Evolutionary conservation across 1,140 invertebrate genomes (phyloP).

Genomic region (Ditylenchus dipsaci): DNA sequence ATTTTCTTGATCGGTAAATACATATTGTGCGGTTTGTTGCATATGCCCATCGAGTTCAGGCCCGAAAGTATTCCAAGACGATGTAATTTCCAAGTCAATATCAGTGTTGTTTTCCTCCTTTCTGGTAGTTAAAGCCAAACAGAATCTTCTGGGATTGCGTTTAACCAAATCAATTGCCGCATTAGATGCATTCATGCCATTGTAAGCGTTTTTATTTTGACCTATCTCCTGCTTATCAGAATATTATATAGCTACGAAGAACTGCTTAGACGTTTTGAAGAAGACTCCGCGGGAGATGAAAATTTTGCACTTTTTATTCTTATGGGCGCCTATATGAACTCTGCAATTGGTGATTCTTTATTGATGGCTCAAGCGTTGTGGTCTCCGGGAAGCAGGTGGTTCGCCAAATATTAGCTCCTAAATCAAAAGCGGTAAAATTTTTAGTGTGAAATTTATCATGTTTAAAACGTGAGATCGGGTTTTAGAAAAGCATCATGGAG

Average conservation of each 20-base stretch:
- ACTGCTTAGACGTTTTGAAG: constrained; percentile 29
- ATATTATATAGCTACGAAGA: constrained; percentile 32
- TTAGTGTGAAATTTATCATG: background rate
- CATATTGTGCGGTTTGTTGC: constrained; percentile 15
- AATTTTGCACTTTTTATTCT: constrained; percentile 27
- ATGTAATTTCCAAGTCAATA: constrained; percentile 6
- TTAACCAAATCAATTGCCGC: constrained; percentile 25
- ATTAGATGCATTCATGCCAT: constrained; percentile 43
- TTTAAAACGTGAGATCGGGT: too few relatives aligned
- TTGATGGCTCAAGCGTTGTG: constrained; percentile 34
- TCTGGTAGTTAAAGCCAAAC: constrained; percentile 1
- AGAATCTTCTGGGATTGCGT: constrained; percentile 13
- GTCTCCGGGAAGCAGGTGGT: constrained; percentile 35
- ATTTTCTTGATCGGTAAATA: constrained; percentile 35
- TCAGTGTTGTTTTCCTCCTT: constrained; percentile 7
- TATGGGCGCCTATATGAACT: constrained; percentile 38
- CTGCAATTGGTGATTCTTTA: constrained; percentile 13
- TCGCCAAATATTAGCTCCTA: constrained; percentile 33
- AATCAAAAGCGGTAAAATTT: constrained; percentile 18
- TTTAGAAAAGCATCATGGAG: background rate
- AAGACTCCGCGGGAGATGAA: constrained; percentile 32
- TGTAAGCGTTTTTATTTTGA: constrained; percentile 25
- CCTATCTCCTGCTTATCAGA: too few relatives aligned
- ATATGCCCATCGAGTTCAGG: constrained; percentile 9
- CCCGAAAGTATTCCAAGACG: constrained; percentile 18